phyloP scores from a whole-genome alignment of 2,113 vertebrate species.

The Rafetus swinhoei region DNA sequence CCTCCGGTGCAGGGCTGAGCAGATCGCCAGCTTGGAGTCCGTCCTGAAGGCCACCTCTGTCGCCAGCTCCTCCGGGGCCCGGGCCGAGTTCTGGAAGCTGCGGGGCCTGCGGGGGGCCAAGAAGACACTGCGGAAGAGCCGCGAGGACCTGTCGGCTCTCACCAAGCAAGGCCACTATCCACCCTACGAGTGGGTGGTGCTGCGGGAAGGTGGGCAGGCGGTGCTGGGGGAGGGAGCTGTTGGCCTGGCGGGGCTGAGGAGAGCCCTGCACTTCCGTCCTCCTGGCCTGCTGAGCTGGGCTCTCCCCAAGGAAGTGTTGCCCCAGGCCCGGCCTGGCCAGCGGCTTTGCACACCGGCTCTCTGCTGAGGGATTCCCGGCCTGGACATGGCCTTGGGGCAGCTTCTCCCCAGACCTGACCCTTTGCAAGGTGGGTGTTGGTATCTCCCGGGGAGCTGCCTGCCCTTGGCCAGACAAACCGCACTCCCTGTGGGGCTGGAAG shows the following conservation, averaged over 20 bases:
- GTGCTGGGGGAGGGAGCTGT: background rate
- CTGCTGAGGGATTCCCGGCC: background rate
- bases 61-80: constrained; percentile 73
- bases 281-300: background rate
- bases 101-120: constrained; percentile 93
- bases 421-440: background rate
- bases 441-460: background rate
- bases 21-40: constrained; percentile 86
- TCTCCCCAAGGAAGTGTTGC: background rate
- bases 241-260: background rate
- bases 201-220: constrained; percentile 87
- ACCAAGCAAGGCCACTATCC: constrained; percentile 95
- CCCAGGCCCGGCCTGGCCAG: background rate
- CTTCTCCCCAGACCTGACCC: background rate
- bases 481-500: no score
- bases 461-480: background rate
- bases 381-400: background rate
- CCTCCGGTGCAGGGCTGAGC: constrained; percentile 85
- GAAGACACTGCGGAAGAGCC: constrained; percentile 83
- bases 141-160: constrained; percentile 91
- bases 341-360: background rate
- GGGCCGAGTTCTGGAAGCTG: constrained; percentile 97
- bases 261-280: background rate
- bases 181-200: constrained; percentile 90
- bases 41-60: constrained; percentile 74